Conservation (phyloP, 2,888 invertebrate species). For the Panopea generosa region DNA sequence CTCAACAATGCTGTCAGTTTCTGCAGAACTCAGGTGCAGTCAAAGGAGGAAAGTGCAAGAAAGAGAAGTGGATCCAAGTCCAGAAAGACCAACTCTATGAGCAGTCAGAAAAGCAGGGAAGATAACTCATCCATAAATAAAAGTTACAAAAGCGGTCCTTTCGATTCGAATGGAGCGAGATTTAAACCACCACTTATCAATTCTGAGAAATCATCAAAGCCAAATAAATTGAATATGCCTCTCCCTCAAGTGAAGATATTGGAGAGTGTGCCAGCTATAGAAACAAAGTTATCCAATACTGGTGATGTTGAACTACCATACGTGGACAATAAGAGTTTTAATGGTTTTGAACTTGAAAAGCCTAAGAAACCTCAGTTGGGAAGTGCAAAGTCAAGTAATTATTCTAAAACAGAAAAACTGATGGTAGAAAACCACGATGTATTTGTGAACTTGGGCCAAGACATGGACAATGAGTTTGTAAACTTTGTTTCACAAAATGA, state of each 20-base stretch:
- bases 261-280: constrained; percentile 31
- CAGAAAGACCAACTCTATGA: neutral
- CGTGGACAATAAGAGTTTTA: too few relatives aligned
- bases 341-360: too few relatives aligned
- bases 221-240: constrained; percentile 40
- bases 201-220: constrained; percentile 28
- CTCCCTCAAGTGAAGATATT: constrained; percentile 51
- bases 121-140: constrained; percentile 11
- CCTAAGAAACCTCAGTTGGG: too few relatives aligned
- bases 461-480: too few relatives aligned
- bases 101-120: neutral
- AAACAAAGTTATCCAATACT: neutral
- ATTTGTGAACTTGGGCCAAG: too few relatives aligned
- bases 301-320: neutral
- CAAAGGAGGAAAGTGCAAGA: constrained; percentile 8
- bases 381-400: neutral
- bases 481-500: neutral
- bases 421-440: neutral
- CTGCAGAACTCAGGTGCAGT: constrained; percentile 46
- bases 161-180: neutral
- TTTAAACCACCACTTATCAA: neutral
- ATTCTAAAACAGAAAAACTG: neutral
- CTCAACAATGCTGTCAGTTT: constrained; percentile 61
- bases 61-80: neutral
- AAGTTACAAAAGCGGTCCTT: neutral